These are phyloP conservation scores for Oxyteleia sp. DNA, from an alignment of 2,888 invertebrate genomes.

Conservation along the genomic window DNA sequence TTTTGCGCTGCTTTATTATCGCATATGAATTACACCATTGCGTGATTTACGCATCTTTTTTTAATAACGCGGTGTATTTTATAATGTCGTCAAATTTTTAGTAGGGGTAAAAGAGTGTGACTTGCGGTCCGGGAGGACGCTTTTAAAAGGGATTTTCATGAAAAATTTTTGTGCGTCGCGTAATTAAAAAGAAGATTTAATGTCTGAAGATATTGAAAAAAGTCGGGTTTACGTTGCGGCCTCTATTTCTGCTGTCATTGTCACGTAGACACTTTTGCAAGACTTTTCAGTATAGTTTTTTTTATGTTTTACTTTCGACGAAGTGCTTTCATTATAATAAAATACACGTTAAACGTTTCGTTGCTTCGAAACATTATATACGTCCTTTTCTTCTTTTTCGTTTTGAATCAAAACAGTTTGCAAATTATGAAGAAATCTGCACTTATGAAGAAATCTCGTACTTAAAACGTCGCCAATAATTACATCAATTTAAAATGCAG, in stretches of 20 bases:
- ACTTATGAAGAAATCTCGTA: too few relatives aligned
- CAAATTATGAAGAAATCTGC: too few relatives aligned
- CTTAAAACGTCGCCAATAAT: too few relatives aligned
- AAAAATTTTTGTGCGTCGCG: slow-evolving; percentile 24
- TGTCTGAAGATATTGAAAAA: slow-evolving; percentile 20
- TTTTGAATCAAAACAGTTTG: too few relatives aligned
- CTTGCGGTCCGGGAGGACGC: background rate
- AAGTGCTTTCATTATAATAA: too few relatives aligned
- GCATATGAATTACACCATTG: slow-evolving; percentile 51
- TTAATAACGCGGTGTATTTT: slow-evolving; percentile 41
- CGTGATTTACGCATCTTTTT: slow-evolving; percentile 47
- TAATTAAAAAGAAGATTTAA: slow-evolving; percentile 50
- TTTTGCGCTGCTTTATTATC: slow-evolving; percentile 52
- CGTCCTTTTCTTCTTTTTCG: too few relatives aligned
- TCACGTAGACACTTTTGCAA: background rate
- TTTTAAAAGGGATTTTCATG: slow-evolving; percentile 15
- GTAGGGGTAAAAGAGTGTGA: background rate
- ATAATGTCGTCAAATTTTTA: slow-evolving; percentile 48
- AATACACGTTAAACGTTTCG: too few relatives aligned
- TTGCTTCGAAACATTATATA: too few relatives aligned
- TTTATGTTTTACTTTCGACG: background rate
- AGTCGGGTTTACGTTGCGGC: background rate
- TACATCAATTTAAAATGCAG: too few relatives aligned
- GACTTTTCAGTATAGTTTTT: background rate
- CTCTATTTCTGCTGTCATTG: slow-evolving; percentile 5